Evolutionary conservation across 1,140 invertebrate genomes (phyloP), one percentile per base, ranked within the genome.

Genomic region (Cataglyphis hispanica): DNA sequence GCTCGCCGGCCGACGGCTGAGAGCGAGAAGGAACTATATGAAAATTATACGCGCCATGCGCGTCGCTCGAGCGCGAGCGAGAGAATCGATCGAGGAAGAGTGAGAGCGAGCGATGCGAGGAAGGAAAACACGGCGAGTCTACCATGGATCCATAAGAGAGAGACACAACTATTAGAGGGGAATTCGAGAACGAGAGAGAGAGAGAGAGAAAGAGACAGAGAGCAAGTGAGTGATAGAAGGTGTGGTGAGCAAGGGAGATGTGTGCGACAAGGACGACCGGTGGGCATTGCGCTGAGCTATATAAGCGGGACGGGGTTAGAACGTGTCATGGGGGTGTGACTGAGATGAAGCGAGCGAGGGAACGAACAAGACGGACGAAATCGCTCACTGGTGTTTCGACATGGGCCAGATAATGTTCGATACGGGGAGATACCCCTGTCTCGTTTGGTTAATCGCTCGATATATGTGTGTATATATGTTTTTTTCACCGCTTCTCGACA

Each of bases 331-430:
- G 89, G 89, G 91, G 88, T 86, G 84, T 63, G 85, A 90, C 80
- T 63, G 67, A 50, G 85, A 84, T 27, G 27, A 53, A 10, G 22
- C 34, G 50, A 67, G 74, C 40, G 77, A 85, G 53, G 27, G 67
- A 61, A 88, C 86, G 91, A 93, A 94, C 93, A 91, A 93, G 93
- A 94, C 91, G 91, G 91, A 93, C 93, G 88, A 92, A 94, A 94
- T 94, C 93, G 92, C 90, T 94, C 94, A 91, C 91, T 89, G 91
- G 91, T 93, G 93, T 93, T 92, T 92, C 92, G 92, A 93, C 93
- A 90, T 94, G 85, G 86, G 90, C 84, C 87, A 91, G 92, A 93
- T 93, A 91, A 91, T 90, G 92, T 94, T 93, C 92, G 93, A 93
- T 93, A 91, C 84, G 89, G 90, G 53, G 86, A 89, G 91, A 90